These are phyloP conservation scores for Alectura lathami DNA, from an alignment of 2,113 vertebrate genomes.

Conservation along the genomic window DNA sequence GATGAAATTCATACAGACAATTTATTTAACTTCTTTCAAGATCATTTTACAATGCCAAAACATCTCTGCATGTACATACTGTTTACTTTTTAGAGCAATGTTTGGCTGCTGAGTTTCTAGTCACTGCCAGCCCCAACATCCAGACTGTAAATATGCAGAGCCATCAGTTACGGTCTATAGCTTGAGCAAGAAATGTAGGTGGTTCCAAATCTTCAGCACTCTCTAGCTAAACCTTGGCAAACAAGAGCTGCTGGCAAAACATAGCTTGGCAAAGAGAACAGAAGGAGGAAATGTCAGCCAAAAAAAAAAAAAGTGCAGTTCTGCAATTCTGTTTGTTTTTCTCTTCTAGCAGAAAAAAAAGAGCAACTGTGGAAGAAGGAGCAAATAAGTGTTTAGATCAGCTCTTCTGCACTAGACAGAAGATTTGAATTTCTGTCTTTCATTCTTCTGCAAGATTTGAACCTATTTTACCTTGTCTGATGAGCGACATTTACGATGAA, in stretches of 20 bases:
- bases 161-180: slow-evolving; percentile 14
- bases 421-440: not conserved
- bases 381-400: slow-evolving; percentile 8
- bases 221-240: slow-evolving; percentile 51
- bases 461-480: not conserved
- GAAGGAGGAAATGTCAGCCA: slow-evolving; percentile 46
- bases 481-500: not conserved
- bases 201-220: slow-evolving; percentile 47
- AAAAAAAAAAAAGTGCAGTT: not conserved
- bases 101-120: not conserved
- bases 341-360: not conserved
- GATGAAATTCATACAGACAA: not conserved
- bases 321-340: slow-evolving; percentile 27
- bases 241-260: slow-evolving; percentile 47
- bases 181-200: slow-evolving; percentile 47
- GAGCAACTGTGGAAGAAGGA: slow-evolving; percentile 32
- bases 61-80: not conserved
- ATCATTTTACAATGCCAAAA: slow-evolving; percentile 26
- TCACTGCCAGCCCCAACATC: slow-evolving; percentile 17
- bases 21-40: not conserved
- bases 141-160: slow-evolving; percentile 7
- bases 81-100: slow-evolving; percentile 35
- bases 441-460: not conserved
- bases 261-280: slow-evolving; percentile 31
- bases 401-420: not conserved